These are phyloP conservation scores for Pectinophora gossypiella DNA, from an alignment of 1,140 invertebrate genomes.

Conservation along the genomic window DNA sequence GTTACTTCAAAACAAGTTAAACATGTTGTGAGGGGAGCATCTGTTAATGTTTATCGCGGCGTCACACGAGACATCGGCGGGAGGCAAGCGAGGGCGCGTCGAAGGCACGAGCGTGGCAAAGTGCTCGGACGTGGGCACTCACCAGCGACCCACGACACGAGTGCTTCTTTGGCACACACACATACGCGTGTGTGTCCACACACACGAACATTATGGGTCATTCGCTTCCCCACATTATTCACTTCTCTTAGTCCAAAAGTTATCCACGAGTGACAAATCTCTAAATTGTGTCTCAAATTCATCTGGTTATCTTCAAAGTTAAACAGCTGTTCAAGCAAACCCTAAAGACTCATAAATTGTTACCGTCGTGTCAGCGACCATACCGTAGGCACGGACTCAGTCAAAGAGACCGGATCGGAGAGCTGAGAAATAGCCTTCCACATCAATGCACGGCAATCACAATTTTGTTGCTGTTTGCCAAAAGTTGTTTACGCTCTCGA, in stretches of 20 bases:
- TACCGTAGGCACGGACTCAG: not conserved
- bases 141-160: conserved; percentile 18
- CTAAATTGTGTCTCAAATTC: no score
- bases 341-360: not conserved
- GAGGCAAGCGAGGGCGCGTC: no score
- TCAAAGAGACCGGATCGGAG: not conserved
- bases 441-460: not conserved
- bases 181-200: conserved; percentile 13
- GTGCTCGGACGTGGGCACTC: conserved; percentile 13
- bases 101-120: conserved; percentile 10
- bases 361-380: not conserved
- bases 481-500: not conserved
- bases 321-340: not conserved
- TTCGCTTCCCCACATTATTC: not conserved
- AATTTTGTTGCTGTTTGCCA: not conserved
- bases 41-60: not conserved
- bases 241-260: no score
- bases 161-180: conserved; percentile 15
- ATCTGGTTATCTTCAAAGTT: not conserved
- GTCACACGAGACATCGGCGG: not conserved
- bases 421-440: not conserved
- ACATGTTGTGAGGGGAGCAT: no score
- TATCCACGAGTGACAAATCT: no score
- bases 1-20: no score
- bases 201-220: conserved; percentile 18